phyloP scores from a whole-genome alignment of 1,140 invertebrate genomes.

The Drosophila baimaii region DNA sequence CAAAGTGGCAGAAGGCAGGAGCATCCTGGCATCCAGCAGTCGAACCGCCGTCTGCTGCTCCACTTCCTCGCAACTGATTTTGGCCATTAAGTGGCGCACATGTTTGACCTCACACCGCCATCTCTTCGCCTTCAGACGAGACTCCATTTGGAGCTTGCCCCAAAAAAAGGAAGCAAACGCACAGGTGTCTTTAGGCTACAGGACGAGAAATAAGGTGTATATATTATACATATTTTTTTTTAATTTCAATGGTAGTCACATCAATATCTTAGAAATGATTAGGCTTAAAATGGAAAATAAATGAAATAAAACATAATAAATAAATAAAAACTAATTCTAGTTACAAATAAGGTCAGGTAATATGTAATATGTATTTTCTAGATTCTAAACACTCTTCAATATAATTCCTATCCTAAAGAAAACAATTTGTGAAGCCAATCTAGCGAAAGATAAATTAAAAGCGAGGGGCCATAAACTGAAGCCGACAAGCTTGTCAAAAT shows the following conservation, averaged over 20 bases:
- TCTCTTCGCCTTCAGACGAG: slow-evolving; percentile 19
- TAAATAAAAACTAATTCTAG: neutral
- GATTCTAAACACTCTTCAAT: neutral
- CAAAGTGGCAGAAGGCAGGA: slow-evolving; percentile 55
- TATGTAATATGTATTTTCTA: no score
- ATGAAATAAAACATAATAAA: no score
- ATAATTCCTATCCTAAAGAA: neutral
- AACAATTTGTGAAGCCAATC: slow-evolving; percentile 6
- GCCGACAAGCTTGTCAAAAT: slow-evolving; percentile 40
- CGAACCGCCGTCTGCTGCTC: slow-evolving; percentile 18
- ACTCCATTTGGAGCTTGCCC: slow-evolving; percentile 27
- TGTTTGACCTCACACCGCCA: slow-evolving; percentile 40
- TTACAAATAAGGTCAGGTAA: neutral
- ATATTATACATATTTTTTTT: neutral
- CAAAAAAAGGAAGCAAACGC: slow-evolving; percentile 17
- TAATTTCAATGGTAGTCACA: neutral
- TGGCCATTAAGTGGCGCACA: slow-evolving; percentile 71
- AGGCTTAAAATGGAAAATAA: neutral
- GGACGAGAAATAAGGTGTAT: slow-evolving; percentile 33
- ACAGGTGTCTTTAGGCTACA: slow-evolving; percentile 52
- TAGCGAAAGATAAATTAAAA: slow-evolving; percentile 9
- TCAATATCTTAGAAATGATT: neutral
- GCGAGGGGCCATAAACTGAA: slow-evolving; percentile 16
- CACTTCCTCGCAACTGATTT: slow-evolving; percentile 46
- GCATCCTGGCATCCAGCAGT: slow-evolving; percentile 1